Conservation (phyloP, 2,797 vertebrate genomes). For the Propithecus perrieri region DNA sequence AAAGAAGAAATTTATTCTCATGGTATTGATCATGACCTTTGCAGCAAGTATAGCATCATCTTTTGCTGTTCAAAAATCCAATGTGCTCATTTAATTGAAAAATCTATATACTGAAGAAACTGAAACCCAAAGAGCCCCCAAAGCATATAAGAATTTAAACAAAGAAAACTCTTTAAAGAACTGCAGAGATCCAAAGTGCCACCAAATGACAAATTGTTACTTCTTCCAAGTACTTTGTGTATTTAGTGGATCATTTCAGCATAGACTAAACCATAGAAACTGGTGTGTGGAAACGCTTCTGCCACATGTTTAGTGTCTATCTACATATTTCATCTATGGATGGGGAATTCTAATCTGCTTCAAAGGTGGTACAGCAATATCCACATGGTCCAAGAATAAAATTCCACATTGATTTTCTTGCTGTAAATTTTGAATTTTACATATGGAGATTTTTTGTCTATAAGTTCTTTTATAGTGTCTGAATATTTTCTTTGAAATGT, state of each 20-base stretch:
- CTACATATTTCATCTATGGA: constrained; percentile 73
- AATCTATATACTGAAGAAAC: constrained; percentile 88
- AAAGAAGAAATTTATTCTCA: constrained; percentile 4
- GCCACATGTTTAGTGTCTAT: constrained; percentile 86
- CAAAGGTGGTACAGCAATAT: constrained; percentile 58
- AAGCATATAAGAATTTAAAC: constrained; percentile 87
- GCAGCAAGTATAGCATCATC: not conserved
- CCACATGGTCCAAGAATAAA: constrained; percentile 61
- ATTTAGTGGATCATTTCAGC: constrained; percentile 87
- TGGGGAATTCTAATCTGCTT: constrained; percentile 59
- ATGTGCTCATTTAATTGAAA: constrained; percentile 82
- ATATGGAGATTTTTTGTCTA: not conserved
- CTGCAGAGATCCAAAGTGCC: constrained; percentile 86
- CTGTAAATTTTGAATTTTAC: constrained; percentile 4
- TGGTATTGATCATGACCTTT: not conserved
- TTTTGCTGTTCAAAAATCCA: constrained; percentile 17
- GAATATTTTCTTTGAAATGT: not conserved
- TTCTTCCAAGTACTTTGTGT: constrained; percentile 55
- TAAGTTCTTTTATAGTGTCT: not conserved
- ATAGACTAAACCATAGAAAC: constrained; percentile 86
- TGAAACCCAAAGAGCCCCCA: constrained; percentile 85
- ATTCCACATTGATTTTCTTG: not conserved
- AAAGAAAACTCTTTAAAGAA: constrained; percentile 89
- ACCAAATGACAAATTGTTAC: constrained; percentile 84
- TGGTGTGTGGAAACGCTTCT: constrained; percentile 91